Evolutionary conservation across 2,797 vertebrate genomes (phyloP).

Genomic region (Brachymystax lenok): DNA sequence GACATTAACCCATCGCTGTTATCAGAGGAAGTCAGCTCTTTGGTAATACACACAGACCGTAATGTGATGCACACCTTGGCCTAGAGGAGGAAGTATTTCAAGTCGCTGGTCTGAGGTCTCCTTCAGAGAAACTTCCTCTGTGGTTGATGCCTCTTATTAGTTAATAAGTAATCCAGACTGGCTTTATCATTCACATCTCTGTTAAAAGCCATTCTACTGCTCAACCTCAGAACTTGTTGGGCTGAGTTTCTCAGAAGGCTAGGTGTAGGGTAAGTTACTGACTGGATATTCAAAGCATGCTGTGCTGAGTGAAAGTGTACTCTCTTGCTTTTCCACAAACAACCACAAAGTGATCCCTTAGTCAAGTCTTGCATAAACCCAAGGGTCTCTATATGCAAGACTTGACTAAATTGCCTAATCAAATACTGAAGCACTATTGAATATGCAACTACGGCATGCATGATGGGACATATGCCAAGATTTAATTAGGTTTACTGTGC

Average conservation of each 20-base stretch:
- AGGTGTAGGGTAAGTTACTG: conserved; percentile 4
- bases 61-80: conserved; percentile 17
- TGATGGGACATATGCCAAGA: neutral
- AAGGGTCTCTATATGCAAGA: too few relatives aligned
- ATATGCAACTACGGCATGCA: neutral
- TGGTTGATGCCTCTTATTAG: conserved; percentile 62
- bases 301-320: neutral
- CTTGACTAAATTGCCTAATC: neutral
- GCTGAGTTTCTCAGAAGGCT: conserved; percentile 25
- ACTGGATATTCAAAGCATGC: conserved; percentile 3
- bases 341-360: conserved; percentile 23
- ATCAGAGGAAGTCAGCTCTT: conserved; percentile 59
- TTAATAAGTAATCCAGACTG: conserved; percentile 21
- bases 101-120: conserved; percentile 36
- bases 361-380: too few relatives aligned
- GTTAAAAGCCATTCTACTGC: conserved; percentile 28
- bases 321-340: neutral
- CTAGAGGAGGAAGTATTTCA: conserved; percentile 56
- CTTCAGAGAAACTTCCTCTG: conserved; percentile 48
- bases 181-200: conserved; percentile 64
- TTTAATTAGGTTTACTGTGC: neutral
- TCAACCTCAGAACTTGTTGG: conserved; percentile 37
- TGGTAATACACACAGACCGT: conserved; percentile 25
- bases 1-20: conserved; percentile 20
- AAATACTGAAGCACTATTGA: neutral